Evolutionary conservation across 2,888 invertebrate genomes (phyloP), one percentile per base, ranked within the genome.

Genomic region (Pristionchus exspectatus): DNA sequence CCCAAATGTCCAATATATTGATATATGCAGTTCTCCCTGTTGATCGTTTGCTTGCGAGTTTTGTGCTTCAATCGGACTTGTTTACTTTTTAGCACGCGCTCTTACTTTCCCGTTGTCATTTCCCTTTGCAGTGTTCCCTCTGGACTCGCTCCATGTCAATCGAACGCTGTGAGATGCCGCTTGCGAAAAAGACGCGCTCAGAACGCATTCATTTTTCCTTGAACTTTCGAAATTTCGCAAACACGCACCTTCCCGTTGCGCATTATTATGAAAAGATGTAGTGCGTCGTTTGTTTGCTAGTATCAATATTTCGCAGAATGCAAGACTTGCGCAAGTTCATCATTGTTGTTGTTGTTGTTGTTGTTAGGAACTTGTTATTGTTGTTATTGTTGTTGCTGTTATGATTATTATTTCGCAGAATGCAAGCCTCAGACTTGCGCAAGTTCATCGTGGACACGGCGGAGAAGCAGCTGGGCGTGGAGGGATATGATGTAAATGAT

Each of bases 401-500:
- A 7, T 21, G 16, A 83, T 63, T 63, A 14, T 56, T 56, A 56
- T 56, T 56, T 85, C n/a, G 7, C 59, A 85, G 63, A 50, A 89
- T 89, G 89, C 56, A 18, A 16, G 24, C 89, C 7, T 27, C 83
- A 9, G 89, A 89, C 16, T 56, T 81, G 63, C 89, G 89, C 83
- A 89, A 83, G 89, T 63, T 50, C 5, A 83, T 89, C 38, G 83
- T 83, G 38, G 81, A 59, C 16, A 38, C 24, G 30, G 83, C 33
- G 4, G 83, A 89, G 89, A 83, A 83, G 50, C 59, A 81, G 83
- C 33, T 89, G 81, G n/a, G 5, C 3, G 66, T 38, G n/a, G 89
- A 89, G 66, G 89, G 83, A 63, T 89, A 83, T 83, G 89, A 89
- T 83, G 89, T 89, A 5, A 14, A 38, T 38, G n/a, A n/a, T n/a